A percentile compares a stretch with the other conserved stretches of the same genome.
Conservation (phyloP, 2,888 invertebrate genomes). For the Deilephila porcellus region DNA sequence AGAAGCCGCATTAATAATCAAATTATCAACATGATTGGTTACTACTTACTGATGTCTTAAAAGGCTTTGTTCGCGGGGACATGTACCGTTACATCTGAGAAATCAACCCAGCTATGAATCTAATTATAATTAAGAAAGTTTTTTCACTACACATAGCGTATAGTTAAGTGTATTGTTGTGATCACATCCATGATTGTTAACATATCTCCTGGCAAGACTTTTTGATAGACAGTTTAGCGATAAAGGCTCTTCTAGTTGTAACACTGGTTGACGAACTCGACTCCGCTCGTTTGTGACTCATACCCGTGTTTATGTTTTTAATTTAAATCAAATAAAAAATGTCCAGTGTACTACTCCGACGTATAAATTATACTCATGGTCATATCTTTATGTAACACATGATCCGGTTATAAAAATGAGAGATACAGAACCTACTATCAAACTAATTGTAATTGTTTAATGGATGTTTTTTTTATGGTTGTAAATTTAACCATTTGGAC, state of each 20-base stretch:
- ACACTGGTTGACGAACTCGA: neutral
- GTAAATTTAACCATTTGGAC: constrained; percentile 4
- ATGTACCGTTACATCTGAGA: constrained; percentile 15
- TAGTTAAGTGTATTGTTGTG: neutral
- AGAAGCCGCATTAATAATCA: neutral
- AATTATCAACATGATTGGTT: neutral
- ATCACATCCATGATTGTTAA: too few relatives aligned
- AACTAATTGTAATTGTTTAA: neutral
- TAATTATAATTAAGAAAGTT: constrained; percentile 10
- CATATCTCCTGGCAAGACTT: neutral
- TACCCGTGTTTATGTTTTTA: neutral
- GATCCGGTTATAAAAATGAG: neutral
- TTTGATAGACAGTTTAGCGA: neutral
- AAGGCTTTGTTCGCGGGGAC: neutral
- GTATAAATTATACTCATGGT: neutral
- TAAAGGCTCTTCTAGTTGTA: neutral
- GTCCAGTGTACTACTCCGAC: neutral
- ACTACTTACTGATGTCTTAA: neutral
- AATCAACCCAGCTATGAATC: constrained; percentile 13
- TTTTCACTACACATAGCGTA: neutral
- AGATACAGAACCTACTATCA: neutral
- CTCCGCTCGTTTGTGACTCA: neutral
- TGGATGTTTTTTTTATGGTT: neutral
- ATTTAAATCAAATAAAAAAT: neutral
- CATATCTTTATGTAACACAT: neutral